Percentiles rank a stretch among this genome's conserved stretches.
Conservation (phyloP, 2,888 invertebrate species). For the Galerucella pusilla region DNA sequence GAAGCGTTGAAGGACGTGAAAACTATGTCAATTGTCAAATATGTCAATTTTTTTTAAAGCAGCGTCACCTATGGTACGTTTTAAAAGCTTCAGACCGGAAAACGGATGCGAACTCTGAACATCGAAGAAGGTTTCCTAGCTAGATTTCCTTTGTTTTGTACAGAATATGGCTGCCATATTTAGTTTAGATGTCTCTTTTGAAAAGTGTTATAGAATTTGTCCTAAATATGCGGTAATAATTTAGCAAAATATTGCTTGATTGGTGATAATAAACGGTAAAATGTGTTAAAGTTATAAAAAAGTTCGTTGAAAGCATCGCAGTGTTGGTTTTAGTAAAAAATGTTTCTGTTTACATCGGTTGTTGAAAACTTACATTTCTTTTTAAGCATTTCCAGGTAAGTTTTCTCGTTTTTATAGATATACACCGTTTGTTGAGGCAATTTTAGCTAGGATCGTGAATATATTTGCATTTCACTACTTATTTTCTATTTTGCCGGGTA, state of each 20-base stretch:
- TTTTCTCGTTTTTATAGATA: constrained; percentile 39
- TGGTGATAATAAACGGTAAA: constrained; percentile 62
- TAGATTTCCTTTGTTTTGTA: constrained; percentile 78
- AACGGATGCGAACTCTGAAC: constrained; percentile 63
- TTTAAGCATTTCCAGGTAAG: constrained; percentile 72
- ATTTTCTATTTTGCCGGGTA: constrained; percentile 5
- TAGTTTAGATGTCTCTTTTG: constrained; percentile 85
- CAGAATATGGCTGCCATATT: constrained; percentile 89
- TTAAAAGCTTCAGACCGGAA: constrained; percentile 54
- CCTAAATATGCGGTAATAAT: constrained; percentile 61
- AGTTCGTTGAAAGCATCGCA: constrained; percentile 63
- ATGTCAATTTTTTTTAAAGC: constrained; percentile 16
- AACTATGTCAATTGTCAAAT: constrained; percentile 6
- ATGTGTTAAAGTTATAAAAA: constrained; percentile 64
- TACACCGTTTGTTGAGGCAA: neutral
- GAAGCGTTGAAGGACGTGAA: neutral
- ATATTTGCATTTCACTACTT: neutral
- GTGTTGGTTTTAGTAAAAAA: constrained; percentile 65
- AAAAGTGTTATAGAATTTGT: constrained; percentile 66
- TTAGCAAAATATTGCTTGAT: constrained; percentile 59
- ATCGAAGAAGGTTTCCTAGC: constrained; percentile 64
- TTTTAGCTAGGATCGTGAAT: neutral
- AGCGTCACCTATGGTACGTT: constrained; percentile 37
- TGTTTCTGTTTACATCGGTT: constrained; percentile 84
- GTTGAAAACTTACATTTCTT: constrained; percentile 73